A percentile compares a stretch with the other conserved stretches of the same genome.
Evolutionary conservation across 2,888 invertebrate species (phyloP).

Genomic region (Nemotelus pantherinus): DNA sequence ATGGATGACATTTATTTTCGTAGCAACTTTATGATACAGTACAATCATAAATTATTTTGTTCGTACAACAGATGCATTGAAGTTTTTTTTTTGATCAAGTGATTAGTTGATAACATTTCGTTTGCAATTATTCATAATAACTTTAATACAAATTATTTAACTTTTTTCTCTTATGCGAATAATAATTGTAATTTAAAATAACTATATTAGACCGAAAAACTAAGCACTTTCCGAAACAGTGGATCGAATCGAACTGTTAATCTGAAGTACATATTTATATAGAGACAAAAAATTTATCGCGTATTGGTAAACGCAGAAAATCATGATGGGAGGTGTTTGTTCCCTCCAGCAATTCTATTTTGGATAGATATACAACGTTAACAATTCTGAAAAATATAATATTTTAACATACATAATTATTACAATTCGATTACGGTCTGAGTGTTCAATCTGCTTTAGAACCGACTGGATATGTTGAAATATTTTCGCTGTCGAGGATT

Average conservation of each 20-base stretch:
- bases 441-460: not conserved
- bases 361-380: slow-evolving; percentile 23
- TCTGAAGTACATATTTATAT: too few species aligned
- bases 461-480: slow-evolving; percentile 24
- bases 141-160: slow-evolving; percentile 9
- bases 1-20: slow-evolving; percentile 50
- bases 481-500: not conserved
- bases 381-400: slow-evolving; percentile 37
- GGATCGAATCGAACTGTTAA: too few species aligned
- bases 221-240: too few species aligned
- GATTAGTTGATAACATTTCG: slow-evolving; percentile 38
- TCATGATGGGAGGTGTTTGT: too few species aligned
- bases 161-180: not conserved
- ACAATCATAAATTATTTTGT: not conserved
- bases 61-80: slow-evolving; percentile 20
- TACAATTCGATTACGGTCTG: not conserved
- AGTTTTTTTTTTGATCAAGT: slow-evolving; percentile 17
- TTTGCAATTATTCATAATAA: not conserved
- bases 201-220: too few species aligned
- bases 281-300: too few species aligned
- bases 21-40: slow-evolving; percentile 45
- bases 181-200: too few species aligned
- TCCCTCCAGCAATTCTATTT: too few species aligned
- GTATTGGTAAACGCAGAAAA: too few species aligned
- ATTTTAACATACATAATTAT: slow-evolving; percentile 18